These are phyloP conservation scores for Pseudoatta argentina DNA, from an alignment of 1,140 invertebrate genomes.

Conservation along the genomic window DNA sequence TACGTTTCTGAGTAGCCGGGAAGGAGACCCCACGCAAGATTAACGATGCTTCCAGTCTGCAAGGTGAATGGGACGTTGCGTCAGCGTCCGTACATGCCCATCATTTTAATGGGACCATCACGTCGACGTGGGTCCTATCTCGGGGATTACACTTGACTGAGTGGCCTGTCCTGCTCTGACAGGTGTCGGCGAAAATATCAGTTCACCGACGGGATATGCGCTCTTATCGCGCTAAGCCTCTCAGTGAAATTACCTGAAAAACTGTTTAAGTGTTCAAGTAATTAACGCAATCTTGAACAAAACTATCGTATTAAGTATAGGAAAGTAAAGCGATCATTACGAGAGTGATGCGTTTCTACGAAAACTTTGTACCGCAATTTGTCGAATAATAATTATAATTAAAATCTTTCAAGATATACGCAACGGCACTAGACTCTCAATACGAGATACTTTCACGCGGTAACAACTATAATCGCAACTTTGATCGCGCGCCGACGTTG, in stretches of 20 bases:
- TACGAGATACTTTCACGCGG: background rate
- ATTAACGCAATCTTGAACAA: constrained; percentile 41
- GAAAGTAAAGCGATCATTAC: background rate
- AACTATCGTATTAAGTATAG: background rate
- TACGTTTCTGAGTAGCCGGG: constrained; percentile 40
- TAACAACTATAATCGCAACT: constrained; percentile 15
- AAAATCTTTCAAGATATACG: constrained; percentile 22
- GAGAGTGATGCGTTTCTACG: background rate
- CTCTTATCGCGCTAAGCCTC: constrained; percentile 62
- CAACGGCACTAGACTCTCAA: background rate
- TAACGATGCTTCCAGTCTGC: constrained; percentile 55
- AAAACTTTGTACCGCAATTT: background rate
- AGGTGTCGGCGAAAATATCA: constrained; percentile 67
- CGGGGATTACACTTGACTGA: constrained; percentile 66
- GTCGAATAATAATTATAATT: constrained; percentile 15
- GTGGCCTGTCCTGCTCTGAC: constrained; percentile 47
- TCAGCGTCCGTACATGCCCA: constrained; percentile 61
- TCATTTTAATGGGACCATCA: constrained; percentile 71
- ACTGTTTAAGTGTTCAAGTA: constrained; percentile 21
- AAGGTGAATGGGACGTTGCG: constrained; percentile 52
- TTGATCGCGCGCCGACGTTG: background rate
- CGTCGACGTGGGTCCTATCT: constrained; percentile 68
- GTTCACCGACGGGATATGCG: constrained; percentile 5
- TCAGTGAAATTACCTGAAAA: constrained; percentile 37
- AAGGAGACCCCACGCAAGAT: constrained; percentile 66